Conservation (phyloP, 37 sponge, comb jelly and placozoan species). For the Dysidea cf. avara region DNA sequence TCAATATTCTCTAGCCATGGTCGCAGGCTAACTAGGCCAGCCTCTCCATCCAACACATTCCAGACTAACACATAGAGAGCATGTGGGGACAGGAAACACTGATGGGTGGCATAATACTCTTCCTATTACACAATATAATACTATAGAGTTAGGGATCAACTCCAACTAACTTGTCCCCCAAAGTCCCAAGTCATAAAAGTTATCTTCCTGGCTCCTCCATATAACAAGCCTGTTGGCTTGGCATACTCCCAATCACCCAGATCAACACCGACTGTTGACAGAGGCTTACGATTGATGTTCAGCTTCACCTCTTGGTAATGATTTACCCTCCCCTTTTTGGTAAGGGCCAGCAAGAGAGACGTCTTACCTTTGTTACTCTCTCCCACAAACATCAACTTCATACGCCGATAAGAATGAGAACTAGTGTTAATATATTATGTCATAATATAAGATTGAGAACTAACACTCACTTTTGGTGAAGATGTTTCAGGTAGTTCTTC, state of each 20-base stretch:
- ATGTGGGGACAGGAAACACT: conserved; percentile 80
- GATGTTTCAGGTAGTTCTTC: conserved; percentile 48
- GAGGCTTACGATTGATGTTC: conserved; percentile 31
- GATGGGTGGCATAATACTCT: conserved; percentile 92
- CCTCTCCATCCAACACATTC: conserved; percentile 63
- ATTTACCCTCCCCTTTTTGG: conserved; percentile 40
- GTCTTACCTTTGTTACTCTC: conserved; percentile 78
- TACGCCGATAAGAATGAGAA: conserved; percentile 64
- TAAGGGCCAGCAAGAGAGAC: conserved; percentile 65
- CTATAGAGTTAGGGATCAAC: background rate
- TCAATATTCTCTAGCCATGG: conserved; percentile 90
- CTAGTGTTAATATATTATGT: conserved; percentile 11
- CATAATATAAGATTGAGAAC: background rate
- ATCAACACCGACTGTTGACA: conserved; percentile 76
- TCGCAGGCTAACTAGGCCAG: conserved; percentile 56
- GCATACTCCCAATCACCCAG: conserved; percentile 77
- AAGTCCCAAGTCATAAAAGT: conserved; percentile 93
- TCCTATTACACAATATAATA: conserved; percentile 12
- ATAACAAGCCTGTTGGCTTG: background rate
- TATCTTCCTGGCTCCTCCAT: conserved; percentile 25
- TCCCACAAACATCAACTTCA: conserved; percentile 84
- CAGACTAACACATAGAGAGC: conserved; percentile 80
- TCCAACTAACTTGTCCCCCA: conserved; percentile 73
- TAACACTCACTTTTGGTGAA: conserved; percentile 61
- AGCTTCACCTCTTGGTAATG: conserved; percentile 48